A percentile compares a stretch with the other conserved stretches of the same genome.
These are phyloP conservation scores for Perccottus glenii DNA, from an alignment of 2,113 vertebrate species.

Conservation along the genomic window DNA sequence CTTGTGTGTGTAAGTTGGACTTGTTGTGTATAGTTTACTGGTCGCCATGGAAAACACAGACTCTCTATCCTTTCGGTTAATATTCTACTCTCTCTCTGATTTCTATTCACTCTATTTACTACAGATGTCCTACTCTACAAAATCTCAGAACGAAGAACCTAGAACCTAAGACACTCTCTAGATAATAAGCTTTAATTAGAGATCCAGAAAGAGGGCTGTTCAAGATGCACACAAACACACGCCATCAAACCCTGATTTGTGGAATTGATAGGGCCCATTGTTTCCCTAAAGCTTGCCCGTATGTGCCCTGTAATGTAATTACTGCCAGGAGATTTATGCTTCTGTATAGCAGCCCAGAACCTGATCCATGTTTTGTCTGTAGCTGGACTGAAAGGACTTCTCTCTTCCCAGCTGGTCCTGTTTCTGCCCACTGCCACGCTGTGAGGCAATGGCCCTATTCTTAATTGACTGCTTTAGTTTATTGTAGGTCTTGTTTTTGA, in stretches of 20 bases:
- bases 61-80: constrained; percentile 64
- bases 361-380: constrained; percentile 93
- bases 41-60: constrained; percentile 56
- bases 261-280: constrained; percentile 85
- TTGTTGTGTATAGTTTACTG: constrained; percentile 37
- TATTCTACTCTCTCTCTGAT: constrained; percentile 62
- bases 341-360: constrained; percentile 87
- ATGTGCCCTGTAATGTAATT: constrained; percentile 97
- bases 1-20: not conserved
- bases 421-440: constrained; percentile 85
- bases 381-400: constrained; percentile 86
- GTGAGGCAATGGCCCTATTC: constrained; percentile 75
- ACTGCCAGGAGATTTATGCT: constrained; percentile 93
- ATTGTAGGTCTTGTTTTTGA: constrained; percentile 12
- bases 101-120: too few relatives aligned
- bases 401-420: constrained; percentile 89
- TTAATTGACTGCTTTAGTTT: constrained; percentile 60
- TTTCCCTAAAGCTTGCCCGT: constrained; percentile 89
- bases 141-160: constrained; percentile 71
- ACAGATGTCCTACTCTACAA: constrained; percentile 44
- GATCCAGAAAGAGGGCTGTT: constrained; percentile 80
- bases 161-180: constrained; percentile 79
- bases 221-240: constrained; percentile 50
- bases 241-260: constrained; percentile 87
- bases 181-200: constrained; percentile 89